Base-by-base conservation (phyloP, 2,797 vertebrate genomes). In the Arvicola amphibius region DNA sequence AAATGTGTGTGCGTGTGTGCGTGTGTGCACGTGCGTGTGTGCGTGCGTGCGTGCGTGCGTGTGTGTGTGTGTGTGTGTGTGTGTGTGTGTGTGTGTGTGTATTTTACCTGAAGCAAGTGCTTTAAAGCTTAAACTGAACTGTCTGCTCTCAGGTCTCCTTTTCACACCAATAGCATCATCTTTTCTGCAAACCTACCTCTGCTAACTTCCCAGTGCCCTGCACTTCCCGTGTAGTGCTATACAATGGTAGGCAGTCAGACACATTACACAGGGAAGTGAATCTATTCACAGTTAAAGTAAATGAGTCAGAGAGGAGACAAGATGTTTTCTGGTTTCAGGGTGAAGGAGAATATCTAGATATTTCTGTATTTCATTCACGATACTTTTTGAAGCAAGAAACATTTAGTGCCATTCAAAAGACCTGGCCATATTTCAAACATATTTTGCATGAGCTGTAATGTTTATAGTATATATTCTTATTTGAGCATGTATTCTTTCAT, bases 261-360 rank as follows among this genome's bases (percentile, higher is more conserved):
- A 92, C 16, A 92, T n/a, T 88, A 71, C 63, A 67, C 40, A 71
- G 56, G 17, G 63, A 91, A 56, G 85, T 91, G 48, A 89, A 34
- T 76, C 94, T 46, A 86, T 92, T 90, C 86, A 73, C 61, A 76
- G 77, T 91, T 84, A 92, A 91, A 91, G 88, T 59, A 97, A 94
- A 81, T 59, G 16, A 76, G 19, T 94, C 56, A 83, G 53, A 78
- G 29, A 94, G 19, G 9, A 90, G 71, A 71, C 34, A 80, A 78
- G 2, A 5, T 81, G 21, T 89, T 96, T 91, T 86, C 88, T 73
- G 51, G 90, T 91, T 83, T 90, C 87, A 37, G 73, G 16, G 21
- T 48, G 78, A 92, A 83, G 34, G 14, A 69, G 9, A 23, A 51
- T 19, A 89, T 10, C 13, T 71, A 94, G 69, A 84, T 90, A 95